phyloP scores from a whole-genome alignment of 1,140 invertebrate genomes.

The Brachionus manjavacas region DNA sequence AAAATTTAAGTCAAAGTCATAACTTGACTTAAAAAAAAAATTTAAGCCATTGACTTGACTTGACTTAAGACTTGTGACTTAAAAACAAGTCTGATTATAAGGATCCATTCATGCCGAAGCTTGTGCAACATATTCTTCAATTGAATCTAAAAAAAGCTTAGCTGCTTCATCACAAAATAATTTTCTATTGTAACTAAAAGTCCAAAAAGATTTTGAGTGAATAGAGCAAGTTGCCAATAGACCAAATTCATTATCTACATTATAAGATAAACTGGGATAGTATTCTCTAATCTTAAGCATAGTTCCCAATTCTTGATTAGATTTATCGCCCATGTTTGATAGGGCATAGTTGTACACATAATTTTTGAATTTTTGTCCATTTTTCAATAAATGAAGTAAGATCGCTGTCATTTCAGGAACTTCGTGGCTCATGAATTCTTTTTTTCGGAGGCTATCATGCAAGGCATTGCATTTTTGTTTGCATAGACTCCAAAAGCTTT shows the following conservation, averaged over 20 bases:
- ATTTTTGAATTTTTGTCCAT: background rate
- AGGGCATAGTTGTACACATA: background rate
- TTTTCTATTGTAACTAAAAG: background rate
- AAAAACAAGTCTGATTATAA: background rate
- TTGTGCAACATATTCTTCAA: background rate
- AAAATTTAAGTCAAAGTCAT: no score
- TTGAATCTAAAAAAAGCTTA: background rate
- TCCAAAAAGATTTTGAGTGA: background rate
- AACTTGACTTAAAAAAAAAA: no score
- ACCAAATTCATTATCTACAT: background rate
- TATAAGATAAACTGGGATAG: background rate
- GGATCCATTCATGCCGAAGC: background rate
- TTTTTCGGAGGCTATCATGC: background rate
- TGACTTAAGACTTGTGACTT: no score
- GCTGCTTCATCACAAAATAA: conserved; percentile 8
- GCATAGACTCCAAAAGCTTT: background rate
- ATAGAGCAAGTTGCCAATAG: background rate
- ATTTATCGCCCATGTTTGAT: background rate
- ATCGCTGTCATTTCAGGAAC: background rate
- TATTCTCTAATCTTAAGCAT: background rate
- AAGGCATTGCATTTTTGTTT: background rate
- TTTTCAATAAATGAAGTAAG: background rate
- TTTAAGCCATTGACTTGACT: no score
- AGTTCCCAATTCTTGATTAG: background rate
- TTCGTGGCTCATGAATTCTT: background rate